Evolutionary conservation across 2,113 vertebrate genomes (phyloP).

Genomic region (Corynorhinus townsendii): DNA sequence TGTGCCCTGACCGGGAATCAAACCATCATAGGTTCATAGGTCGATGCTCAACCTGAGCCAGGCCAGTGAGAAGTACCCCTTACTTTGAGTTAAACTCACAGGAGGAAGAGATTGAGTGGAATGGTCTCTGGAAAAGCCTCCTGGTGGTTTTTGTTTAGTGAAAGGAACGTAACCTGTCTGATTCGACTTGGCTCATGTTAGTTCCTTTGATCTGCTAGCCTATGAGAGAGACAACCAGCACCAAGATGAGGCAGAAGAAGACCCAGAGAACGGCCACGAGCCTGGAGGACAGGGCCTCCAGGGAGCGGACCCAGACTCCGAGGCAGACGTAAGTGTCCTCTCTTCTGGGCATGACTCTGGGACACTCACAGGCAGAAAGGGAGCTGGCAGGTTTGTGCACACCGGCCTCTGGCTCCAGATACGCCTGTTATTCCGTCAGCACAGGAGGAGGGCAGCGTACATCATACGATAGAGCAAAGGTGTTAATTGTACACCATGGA

Average conservation of each 20-base stretch:
- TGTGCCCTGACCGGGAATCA: too few species aligned
- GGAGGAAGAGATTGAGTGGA: neutral
- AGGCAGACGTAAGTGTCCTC: constrained; percentile 67
- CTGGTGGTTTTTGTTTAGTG: neutral
- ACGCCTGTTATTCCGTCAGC: neutral
- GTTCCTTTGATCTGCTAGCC: constrained; percentile 66
- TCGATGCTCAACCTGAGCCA: too few species aligned
- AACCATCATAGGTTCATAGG: too few species aligned
- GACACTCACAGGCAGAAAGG: neutral
- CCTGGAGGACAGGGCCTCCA: constrained; percentile 71
- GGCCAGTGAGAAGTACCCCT: too few species aligned
- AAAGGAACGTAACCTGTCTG: neutral
- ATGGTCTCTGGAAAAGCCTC: neutral
- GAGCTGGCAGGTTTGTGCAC: neutral
- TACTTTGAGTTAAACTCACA: neutral
- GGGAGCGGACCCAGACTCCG: constrained; percentile 72
- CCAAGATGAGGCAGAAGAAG: constrained; percentile 82
- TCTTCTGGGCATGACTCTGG: neutral
- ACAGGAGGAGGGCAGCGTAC: neutral
- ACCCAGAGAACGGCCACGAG: constrained; percentile 76
- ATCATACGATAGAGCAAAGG: accelerated
- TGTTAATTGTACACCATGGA: neutral
- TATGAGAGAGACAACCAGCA: constrained; percentile 82
- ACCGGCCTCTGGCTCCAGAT: neutral
- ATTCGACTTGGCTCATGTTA: neutral